Conservation (phyloP, 1,140 invertebrate genomes). For the Bombus haemorrhoidalis region DNA sequence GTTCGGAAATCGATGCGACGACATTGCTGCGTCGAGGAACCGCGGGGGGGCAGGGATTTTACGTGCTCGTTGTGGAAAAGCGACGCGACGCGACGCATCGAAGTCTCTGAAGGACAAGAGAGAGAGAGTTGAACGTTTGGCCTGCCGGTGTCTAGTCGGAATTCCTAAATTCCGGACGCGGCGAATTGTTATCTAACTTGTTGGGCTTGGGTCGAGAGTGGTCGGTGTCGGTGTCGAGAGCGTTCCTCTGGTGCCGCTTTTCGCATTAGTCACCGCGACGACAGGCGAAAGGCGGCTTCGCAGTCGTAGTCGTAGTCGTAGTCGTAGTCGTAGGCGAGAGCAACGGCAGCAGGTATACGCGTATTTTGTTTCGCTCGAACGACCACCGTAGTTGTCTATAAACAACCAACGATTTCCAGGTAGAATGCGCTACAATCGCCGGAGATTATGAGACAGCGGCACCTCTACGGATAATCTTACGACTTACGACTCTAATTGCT, state of each 20-base stretch:
- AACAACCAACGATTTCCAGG: conserved; percentile 52
- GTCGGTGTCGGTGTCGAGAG: background rate
- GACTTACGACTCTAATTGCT: conserved; percentile 22
- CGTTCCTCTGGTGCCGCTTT: conserved; percentile 37
- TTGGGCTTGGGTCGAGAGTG: background rate
- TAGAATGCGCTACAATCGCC: conserved; percentile 39
- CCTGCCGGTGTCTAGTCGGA: background rate
- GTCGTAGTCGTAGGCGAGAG: conserved; percentile 8
- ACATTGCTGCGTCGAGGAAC: background rate
- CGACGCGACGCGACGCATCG: conserved; percentile 17
- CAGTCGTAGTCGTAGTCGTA: background rate
- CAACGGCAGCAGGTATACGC: conserved; percentile 47
- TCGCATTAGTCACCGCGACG: conserved; percentile 53
- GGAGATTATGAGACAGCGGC: conserved; percentile 29
- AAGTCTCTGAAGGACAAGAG: conserved; percentile 20
- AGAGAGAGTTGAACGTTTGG: conserved; percentile 33
- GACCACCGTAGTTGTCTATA: conserved; percentile 45
- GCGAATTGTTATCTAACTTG: conserved; percentile 51
- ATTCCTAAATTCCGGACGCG: conserved; percentile 52
- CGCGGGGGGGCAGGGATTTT: background rate
- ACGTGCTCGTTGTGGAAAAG: conserved; percentile 14
- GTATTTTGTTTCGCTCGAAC: conserved; percentile 64
- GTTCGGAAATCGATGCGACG: conserved; percentile 25
- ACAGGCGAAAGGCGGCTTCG: conserved; percentile 56
- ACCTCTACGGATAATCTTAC: conserved; percentile 20